Base-by-base conservation (phyloP, 1,140 invertebrate species). In the Aplysia californica region DNA sequence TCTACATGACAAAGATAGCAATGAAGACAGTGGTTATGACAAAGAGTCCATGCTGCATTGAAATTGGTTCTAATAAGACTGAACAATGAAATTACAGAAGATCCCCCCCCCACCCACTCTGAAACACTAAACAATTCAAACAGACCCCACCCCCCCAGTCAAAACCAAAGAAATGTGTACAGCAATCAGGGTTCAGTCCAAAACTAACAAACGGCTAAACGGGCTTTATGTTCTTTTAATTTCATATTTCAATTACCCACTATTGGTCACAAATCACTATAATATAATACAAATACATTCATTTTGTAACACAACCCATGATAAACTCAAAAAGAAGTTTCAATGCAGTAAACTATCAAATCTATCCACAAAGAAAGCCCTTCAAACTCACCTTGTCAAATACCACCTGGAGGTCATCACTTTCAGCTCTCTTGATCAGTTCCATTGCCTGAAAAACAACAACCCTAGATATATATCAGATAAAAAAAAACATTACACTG, bases 401-500 rank as follows among this genome's bases (percentile, higher is more conserved):
- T 86, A 98, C 94, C 85, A 95, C 94, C 89, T 93, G 91, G 79
- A 98, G 92, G 79, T 93, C 93, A 70, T 95, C 94, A 84, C 93
- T 93, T 87, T 95, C 95, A 31, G 96, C 96, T 87, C 96, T 78
- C 73, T 82, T 84, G n/a, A 86, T 80, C 23, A 85, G 68, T 31
- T 83, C 79, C 23, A 71, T 31, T 15, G 71, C 77, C 84, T 86
- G 66, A 10, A 80, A 33, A 21, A 39, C 20, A 29, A 67, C 15
- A 64, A n/a, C 21, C 36, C 18, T 10, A 6, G 21, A 6, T 44
- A 10, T 23, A 70, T 20, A 35, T 44, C 18, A 3, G 10, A 70
- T 23, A 44, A 36, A 77, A 6, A 36, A 38, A 31, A 39, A 26
- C 15, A 26, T 31, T 41, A 66, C 15, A 68, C 76, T 84, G 75